Conservation (phyloP, 2,888 invertebrate genomes). For the Metacarcinus magister region DNA sequence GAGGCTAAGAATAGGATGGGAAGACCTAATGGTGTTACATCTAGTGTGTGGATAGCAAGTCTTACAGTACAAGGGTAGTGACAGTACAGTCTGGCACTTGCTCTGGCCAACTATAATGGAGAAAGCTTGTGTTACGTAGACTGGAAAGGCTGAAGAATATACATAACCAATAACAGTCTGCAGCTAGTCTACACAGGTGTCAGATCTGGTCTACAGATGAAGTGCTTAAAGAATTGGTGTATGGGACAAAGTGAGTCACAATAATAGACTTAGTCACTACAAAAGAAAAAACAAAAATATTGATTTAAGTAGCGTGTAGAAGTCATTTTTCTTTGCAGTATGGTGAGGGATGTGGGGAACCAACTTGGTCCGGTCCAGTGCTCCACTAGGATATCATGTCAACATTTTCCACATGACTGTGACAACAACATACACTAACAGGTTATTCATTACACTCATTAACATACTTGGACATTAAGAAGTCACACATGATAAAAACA, state of each 20-base stretch:
- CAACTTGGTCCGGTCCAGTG: conserved; percentile 5
- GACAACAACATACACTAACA: neutral
- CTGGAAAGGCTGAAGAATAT: neutral
- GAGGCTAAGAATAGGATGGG: neutral
- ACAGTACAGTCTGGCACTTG: neutral
- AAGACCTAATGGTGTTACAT: neutral
- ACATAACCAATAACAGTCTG: neutral
- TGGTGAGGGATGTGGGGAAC: neutral
- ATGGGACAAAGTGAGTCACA: neutral
- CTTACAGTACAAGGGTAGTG: neutral
- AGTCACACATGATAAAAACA: neutral
- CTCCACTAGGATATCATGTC: neutral
- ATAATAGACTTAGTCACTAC: neutral
- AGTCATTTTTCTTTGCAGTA: neutral
- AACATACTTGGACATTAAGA: neutral
- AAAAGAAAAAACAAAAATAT: neutral
- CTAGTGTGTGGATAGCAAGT: neutral
- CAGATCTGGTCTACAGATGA: neutral
- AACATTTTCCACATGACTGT: neutral
- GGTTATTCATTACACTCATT: neutral
- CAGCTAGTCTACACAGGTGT: neutral
- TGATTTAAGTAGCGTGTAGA: neutral
- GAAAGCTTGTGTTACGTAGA: neutral
- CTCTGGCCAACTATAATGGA: neutral
- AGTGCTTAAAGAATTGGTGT: neutral